Percentiles rank a stretch among this genome's conserved stretches.
These are phyloP conservation scores for Slavum lentiscoides DNA, from an alignment of 2,888 invertebrate species.

Conservation along the genomic window DNA sequence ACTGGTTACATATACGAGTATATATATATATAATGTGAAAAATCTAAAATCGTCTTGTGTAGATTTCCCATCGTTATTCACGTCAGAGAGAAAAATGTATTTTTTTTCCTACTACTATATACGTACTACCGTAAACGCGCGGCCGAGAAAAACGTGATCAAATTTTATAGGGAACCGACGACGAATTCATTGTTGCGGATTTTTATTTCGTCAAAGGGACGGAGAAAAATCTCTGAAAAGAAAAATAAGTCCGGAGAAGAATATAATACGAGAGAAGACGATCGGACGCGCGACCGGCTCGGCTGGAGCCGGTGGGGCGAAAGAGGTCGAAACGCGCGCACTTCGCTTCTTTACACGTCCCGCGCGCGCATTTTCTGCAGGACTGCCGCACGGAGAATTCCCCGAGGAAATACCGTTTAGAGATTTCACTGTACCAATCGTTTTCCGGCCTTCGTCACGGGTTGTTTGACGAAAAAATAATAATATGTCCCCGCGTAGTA, in stretches of 20 bases:
- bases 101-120: neutral
- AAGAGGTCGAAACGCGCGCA: constrained; percentile 1
- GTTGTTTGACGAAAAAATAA: constrained; percentile 30
- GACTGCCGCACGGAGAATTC: neutral
- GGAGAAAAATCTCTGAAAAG: constrained; percentile 9
- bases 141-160: constrained; percentile 48
- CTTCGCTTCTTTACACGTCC: neutral
- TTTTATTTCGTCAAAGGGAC: constrained; percentile 35
- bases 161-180: constrained; percentile 28
- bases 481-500: neutral
- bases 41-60: neutral
- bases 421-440: constrained; percentile 22
- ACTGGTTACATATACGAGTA: neutral
- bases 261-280: neutral
- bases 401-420: constrained; percentile 33
- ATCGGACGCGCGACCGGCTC: neutral
- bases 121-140: neutral
- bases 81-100: neutral
- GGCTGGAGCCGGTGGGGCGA: neutral
- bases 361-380: neutral
- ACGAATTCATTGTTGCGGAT: constrained; percentile 37
- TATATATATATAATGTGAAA: neutral
- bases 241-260: constrained; percentile 6
- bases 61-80: constrained; percentile 12
- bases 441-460: constrained; percentile 5